Evolutionary conservation across 2,888 invertebrate genomes (phyloP).

Genomic region (Eilema depressum): DNA sequence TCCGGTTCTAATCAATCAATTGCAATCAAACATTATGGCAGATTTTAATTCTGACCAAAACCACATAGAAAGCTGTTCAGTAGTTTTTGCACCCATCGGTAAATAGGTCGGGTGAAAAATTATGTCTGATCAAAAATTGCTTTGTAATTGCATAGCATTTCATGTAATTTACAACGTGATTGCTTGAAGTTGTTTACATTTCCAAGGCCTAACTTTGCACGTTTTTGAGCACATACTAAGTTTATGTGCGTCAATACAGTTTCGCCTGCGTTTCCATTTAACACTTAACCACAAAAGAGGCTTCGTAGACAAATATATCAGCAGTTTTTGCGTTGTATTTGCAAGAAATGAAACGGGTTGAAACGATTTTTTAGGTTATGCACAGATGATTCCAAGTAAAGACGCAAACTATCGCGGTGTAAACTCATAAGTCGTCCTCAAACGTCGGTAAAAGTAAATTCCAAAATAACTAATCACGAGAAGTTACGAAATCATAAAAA

Average conservation of each 20-base stretch:
- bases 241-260: slow-evolving; percentile 50
- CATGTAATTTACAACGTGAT: slow-evolving; percentile 10
- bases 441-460: too few relatives aligned
- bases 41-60: too few relatives aligned
- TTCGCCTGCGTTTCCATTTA: slow-evolving; percentile 47
- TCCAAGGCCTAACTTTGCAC: slow-evolving; percentile 50
- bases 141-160: slow-evolving; percentile 4
- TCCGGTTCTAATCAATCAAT: too few relatives aligned
- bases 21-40: too few relatives aligned
- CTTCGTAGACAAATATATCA: slow-evolving; percentile 35
- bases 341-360: background rate
- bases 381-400: background rate
- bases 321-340: slow-evolving; percentile 8
- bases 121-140: background rate
- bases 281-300: slow-evolving; percentile 50
- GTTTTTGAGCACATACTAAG: slow-evolving; percentile 39
- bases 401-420: too few relatives aligned
- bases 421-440: too few relatives aligned
- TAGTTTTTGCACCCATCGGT: background rate
- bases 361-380: background rate
- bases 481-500: too few relatives aligned
- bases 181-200: slow-evolving; percentile 26
- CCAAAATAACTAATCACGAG: too few relatives aligned
- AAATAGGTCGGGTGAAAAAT: background rate
- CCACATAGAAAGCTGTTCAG: too few relatives aligned